Evolutionary conservation across 2,888 invertebrate species (phyloP).

Genomic region (Eupeodes latifasciatus): DNA sequence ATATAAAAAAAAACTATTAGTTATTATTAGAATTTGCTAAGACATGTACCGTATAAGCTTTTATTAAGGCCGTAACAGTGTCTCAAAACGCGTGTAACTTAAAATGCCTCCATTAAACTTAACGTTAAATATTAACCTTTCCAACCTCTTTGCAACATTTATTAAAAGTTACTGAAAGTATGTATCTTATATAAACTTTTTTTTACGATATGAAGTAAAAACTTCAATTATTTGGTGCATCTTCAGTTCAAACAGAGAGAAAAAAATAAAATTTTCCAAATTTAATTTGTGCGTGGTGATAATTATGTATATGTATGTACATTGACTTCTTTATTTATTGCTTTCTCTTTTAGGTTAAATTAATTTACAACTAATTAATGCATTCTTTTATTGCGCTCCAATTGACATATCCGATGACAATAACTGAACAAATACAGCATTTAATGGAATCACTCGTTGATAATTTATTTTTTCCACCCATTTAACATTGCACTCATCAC

Average conservation of each 20-base stretch:
- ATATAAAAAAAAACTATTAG: too few species aligned
- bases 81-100: too few species aligned
- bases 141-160: too few species aligned
- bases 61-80: too few species aligned
- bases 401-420: conserved; percentile 35
- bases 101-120: too few species aligned
- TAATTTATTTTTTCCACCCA: conserved; percentile 51
- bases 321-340: conserved; percentile 18
- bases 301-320: neutral
- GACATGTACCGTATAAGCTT: too few species aligned
- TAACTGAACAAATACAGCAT: conserved; percentile 14
- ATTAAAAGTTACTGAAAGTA: too few species aligned
- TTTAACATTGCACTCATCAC: conserved; percentile 57
- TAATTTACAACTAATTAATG: conserved; percentile 38
- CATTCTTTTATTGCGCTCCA: conserved; percentile 51
- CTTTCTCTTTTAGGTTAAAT: conserved; percentile 12
- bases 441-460: conserved; percentile 49
- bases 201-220: too few species aligned
- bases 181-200: too few species aligned
- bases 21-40: too few species aligned
- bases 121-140: too few species aligned
- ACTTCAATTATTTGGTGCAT: too few species aligned
- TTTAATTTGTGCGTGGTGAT: neutral
- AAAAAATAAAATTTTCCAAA: neutral
- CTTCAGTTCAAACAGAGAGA: neutral